Evolutionary conservation across 2,888 invertebrate genomes (phyloP).

Genomic region (Melieria crassipennis): DNA sequence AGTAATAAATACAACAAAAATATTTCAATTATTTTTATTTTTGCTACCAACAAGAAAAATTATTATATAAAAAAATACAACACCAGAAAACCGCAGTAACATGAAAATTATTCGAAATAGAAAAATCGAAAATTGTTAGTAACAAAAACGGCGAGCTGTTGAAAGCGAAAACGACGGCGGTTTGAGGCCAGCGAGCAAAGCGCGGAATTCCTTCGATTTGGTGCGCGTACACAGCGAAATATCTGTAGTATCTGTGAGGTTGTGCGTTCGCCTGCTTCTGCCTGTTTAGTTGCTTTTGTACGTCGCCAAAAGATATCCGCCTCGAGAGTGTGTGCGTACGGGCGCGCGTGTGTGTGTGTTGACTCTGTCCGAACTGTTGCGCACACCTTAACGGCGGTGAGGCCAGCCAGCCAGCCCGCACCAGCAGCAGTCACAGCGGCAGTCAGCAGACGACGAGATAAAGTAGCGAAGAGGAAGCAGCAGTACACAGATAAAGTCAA

Average conservation of each 20-base stretch:
- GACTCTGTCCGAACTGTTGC: conserved; percentile 34
- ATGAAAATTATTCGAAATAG: background rate
- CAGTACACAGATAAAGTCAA: background rate
- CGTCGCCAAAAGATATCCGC: no score
- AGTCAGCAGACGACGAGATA: background rate
- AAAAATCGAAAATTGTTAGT: background rate
- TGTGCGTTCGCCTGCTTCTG: no score
- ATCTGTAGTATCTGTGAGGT: no score
- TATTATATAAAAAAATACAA: conserved; percentile 21
- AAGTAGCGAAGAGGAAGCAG: background rate
- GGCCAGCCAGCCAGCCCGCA: conserved; percentile 6
- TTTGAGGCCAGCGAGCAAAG: no score
- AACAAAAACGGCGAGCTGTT: no score
- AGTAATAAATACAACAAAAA: background rate
- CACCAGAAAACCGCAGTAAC: background rate
- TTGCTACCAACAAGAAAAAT: conserved; percentile 15
- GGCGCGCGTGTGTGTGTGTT: background rate
- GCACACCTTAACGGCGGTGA: conserved; percentile 32
- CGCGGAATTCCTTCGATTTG: no score
- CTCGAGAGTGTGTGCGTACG: background rate
- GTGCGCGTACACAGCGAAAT: no score
- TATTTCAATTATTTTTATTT: conserved; percentile 30
- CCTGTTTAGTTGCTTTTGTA: no score
- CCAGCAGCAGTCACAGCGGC: conserved; percentile 12
- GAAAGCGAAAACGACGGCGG: no score